These are phyloP conservation scores for Amphimallon solstitiale DNA, from an alignment of 2,888 invertebrate genomes.

Conservation along the genomic window DNA sequence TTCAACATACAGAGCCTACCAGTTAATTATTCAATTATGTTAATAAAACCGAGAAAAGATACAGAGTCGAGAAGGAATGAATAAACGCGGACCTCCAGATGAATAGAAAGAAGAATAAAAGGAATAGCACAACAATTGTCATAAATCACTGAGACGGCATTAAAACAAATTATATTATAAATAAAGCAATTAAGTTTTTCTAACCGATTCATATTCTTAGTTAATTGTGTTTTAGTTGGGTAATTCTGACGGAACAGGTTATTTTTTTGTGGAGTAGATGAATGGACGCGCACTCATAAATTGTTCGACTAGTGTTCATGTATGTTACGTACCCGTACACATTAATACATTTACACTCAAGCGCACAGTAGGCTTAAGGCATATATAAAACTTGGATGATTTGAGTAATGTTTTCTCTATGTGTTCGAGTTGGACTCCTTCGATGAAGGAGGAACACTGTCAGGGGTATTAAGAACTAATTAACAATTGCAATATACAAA, in stretches of 20 bases:
- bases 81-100: background rate
- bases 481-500: slow-evolving; percentile 43
- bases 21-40: background rate
- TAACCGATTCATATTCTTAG: slow-evolving; percentile 39
- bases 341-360: slow-evolving; percentile 5
- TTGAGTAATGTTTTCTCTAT: slow-evolving; percentile 30
- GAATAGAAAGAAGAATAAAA: slow-evolving; percentile 23
- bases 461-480: slow-evolving; percentile 48
- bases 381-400: slow-evolving; percentile 18
- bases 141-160: slow-evolving; percentile 40
- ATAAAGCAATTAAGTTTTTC: slow-evolving; percentile 43
- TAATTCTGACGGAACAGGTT: slow-evolving; percentile 41
- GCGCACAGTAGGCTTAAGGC: slow-evolving; percentile 14
- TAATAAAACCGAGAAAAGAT: background rate
- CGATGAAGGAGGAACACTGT: slow-evolving; percentile 43
- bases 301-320: slow-evolving; percentile 23
- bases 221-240: slow-evolving; percentile 43
- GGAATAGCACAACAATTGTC: slow-evolving; percentile 30
- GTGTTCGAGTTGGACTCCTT: slow-evolving; percentile 33
- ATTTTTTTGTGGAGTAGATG: slow-evolving; percentile 39
- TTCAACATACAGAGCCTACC: background rate
- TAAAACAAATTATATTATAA: slow-evolving; percentile 43
- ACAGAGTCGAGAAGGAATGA: background rate
- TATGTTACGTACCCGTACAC: slow-evolving; percentile 3
- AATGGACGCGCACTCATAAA: slow-evolving; percentile 41